Percentiles rank a stretch among this genome's conserved stretches.
These are phyloP conservation scores for Formica exsecta DNA, from an alignment of 1,140 invertebrate species.

Conservation along the genomic window DNA sequence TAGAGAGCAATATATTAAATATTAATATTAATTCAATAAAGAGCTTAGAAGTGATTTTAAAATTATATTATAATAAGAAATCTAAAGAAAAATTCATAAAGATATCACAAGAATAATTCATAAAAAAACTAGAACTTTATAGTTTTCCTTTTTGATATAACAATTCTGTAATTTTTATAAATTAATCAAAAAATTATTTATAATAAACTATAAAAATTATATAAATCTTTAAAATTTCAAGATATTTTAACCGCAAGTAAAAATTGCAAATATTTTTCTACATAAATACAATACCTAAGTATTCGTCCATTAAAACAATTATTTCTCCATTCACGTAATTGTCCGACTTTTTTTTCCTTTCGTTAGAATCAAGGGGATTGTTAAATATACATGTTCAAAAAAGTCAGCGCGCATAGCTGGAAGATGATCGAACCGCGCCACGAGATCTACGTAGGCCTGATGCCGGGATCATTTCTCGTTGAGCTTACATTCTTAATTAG, in stretches of 20 bases:
- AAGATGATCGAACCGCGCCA: conserved; percentile 9
- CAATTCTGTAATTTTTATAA: background rate
- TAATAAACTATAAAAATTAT: background rate
- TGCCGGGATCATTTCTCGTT: conserved; percentile 19
- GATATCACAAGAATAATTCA: background rate
- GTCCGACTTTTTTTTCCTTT: background rate
- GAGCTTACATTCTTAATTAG: conserved; percentile 78
- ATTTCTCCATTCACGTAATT: conserved; percentile 4
- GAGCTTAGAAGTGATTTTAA: background rate
- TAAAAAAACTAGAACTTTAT: background rate
- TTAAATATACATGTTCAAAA: conserved; percentile 16
- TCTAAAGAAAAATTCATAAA: background rate
- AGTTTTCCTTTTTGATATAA: background rate
- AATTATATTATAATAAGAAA: background rate
- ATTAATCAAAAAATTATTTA: background rate
- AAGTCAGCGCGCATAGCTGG: conserved; percentile 28
- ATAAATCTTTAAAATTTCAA: background rate
- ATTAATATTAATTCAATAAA: background rate
- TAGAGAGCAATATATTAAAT: background rate
- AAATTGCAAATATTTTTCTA: background rate
- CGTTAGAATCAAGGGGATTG: conserved; percentile 8
- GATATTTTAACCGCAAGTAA: background rate
- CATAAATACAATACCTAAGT: background rate
- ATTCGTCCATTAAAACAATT: conserved; percentile 8
- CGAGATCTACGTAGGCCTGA: conserved; percentile 4